Base-by-base conservation (phyloP, 2,113 vertebrate genomes). In the Brachypteracias leptosomus region DNA sequence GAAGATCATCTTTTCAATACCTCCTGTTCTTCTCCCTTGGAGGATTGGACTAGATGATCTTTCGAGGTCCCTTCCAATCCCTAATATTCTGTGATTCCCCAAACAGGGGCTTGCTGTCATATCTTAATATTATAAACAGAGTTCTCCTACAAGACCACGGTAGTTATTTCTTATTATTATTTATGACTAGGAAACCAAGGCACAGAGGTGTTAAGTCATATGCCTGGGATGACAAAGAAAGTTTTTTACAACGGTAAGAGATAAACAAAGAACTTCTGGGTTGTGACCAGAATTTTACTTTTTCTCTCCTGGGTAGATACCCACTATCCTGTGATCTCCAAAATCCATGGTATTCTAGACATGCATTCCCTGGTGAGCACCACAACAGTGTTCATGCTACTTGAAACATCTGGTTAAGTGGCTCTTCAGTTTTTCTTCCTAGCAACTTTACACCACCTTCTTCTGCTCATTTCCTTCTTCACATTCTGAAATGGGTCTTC, bases 281-380 rank as follows among this genome's bases (percentile, higher is more conserved):
- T 7, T 40, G 35, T 77, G 71, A 52, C 29, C 36, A 35, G 44
- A 18, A 21, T 19, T n/a, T 59, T 21, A 16, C 25, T 13, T 79
- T 79, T 51, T 29, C 47, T 70, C 38, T 86, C 72, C 42, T 42
- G 42, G 71, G 24, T 0, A 40, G 21, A 47, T 7, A 52, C 19
- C 6, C 46, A 7, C 13, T 3, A 29, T 16, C 38, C 49, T 31
- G n/a, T 7, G 36, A 66, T 15, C 74, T 63, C 63, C 28, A 33
- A 36, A 52, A 71, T 10, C 44, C 74, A 3, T 2, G 13, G 15
- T 6, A 4, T 65, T 25, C 5, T 0, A 40, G 51, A 15, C 36
- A 54, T 0, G 2, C 2, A 20, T 4, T 19, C 31, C 49, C 16
- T 0, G 6, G 22, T 12, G 7, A 59, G n/a, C 40, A 11, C 29